These are phyloP conservation scores for Platyura marginata DNA, from an alignment of 1,140 invertebrate genomes.

Conservation along the genomic window DNA sequence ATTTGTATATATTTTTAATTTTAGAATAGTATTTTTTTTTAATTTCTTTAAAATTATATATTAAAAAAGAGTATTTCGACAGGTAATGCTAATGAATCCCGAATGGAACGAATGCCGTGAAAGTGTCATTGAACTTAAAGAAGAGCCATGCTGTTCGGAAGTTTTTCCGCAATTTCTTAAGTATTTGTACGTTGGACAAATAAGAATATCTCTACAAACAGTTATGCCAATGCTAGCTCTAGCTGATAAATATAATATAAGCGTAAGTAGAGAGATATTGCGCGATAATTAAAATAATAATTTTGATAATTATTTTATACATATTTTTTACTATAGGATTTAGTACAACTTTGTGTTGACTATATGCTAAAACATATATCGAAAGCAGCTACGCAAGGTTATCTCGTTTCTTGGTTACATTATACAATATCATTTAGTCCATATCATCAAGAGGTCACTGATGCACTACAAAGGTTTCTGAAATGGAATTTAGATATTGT, in stretches of 20 bases:
- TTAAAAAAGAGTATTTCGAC: too few species aligned
- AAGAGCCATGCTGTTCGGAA: constrained; percentile 61
- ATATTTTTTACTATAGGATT: too few species aligned
- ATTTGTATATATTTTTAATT: too few species aligned
- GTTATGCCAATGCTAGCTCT: constrained; percentile 73
- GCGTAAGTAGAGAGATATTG: constrained; percentile 28
- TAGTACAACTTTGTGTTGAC: constrained; percentile 60
- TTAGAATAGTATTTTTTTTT: too few species aligned
- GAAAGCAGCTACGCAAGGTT: constrained; percentile 56
- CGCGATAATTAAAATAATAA: too few species aligned
- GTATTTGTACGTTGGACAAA: constrained; percentile 86
- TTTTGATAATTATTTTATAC: too few species aligned
- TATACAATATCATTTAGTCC: constrained; percentile 63
- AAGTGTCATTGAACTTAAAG: constrained; percentile 62
- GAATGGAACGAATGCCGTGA: constrained; percentile 83
- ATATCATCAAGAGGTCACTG: constrained; percentile 50
- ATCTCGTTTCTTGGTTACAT: constrained; percentile 76
- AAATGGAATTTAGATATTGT: constrained; percentile 84
- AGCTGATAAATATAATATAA: constrained; percentile 89
- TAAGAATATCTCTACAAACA: constrained; percentile 61
- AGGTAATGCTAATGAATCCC: constrained; percentile 88
- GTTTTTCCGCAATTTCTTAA: constrained; percentile 80
- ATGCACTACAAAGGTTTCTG: constrained; percentile 55
- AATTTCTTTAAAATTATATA: too few species aligned
- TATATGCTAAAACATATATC: constrained; percentile 82